Evolutionary conservation across 2,797 vertebrate genomes (phyloP).

Genomic region (Buceros bicornis): DNA sequence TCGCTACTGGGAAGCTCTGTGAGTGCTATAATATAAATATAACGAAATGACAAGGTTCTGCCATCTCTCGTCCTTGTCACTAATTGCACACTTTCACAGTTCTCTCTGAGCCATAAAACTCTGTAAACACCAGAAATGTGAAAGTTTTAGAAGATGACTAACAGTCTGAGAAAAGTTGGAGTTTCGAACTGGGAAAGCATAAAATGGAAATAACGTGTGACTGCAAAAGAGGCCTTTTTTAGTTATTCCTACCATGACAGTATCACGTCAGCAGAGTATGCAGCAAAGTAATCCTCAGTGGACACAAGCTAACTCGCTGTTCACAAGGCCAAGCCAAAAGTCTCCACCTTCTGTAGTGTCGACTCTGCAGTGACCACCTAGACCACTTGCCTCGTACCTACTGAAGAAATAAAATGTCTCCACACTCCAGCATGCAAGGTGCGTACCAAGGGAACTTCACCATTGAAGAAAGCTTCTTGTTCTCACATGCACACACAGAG

Average conservation of each 20-base stretch:
- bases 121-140: constrained; percentile 41
- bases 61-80: constrained; percentile 23
- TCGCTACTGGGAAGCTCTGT: neutral
- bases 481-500: neutral
- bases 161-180: constrained; percentile 29
- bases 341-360: neutral
- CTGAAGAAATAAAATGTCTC: neutral
- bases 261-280: neutral
- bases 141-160: constrained; percentile 54
- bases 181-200: constrained; percentile 15
- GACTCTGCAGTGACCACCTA: neutral
- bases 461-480: neutral
- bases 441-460: neutral
- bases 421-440: neutral
- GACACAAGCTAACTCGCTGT: neutral
- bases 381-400: neutral
- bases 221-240: neutral
- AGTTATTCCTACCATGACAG: neutral
- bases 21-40: neutral
- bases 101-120: constrained; percentile 25
- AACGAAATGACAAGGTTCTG: constrained; percentile 33
- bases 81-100: constrained; percentile 52
- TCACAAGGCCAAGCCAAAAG: neutral
- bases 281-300: neutral
- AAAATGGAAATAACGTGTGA: neutral